These are phyloP conservation scores for Allochrocebus solatus DNA, from an alignment of 2,797 vertebrate species.

Conservation along the genomic window DNA sequence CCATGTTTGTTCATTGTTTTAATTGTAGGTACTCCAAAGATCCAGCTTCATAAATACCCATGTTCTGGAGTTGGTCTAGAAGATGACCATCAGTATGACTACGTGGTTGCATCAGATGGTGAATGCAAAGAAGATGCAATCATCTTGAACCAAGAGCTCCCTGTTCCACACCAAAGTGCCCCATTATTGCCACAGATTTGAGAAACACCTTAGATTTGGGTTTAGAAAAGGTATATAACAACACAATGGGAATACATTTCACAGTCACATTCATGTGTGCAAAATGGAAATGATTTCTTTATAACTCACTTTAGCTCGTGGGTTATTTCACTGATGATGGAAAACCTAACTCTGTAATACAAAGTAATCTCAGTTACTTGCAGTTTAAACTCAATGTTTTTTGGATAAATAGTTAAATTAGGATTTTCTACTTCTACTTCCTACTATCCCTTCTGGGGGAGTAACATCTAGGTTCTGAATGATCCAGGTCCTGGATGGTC, in stretches of 20 bases:
- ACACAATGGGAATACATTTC: not conserved
- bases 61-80: not conserved
- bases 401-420: not conserved
- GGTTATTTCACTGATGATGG: not conserved
- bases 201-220: not conserved
- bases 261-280: not conserved
- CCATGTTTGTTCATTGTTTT: not conserved
- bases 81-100: not conserved
- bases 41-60: not conserved
- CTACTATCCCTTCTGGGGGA: not conserved
- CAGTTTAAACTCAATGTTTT: not conserved
- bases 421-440: not conserved
- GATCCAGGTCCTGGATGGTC: not conserved
- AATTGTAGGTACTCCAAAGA: not conserved
- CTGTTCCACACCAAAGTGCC: not conserved
- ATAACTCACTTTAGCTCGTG: not conserved
- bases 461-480: not conserved
- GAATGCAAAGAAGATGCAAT: not conserved
- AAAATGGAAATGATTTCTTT: not conserved
- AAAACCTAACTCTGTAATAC: not conserved
- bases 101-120: not conserved
- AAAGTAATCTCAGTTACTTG: slow-evolving; percentile 17
- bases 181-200: not conserved
- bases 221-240: not conserved
- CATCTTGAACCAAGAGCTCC: not conserved